Conservation (phyloP, 2,797 vertebrate genomes). For the Octomys mimax region DNA sequence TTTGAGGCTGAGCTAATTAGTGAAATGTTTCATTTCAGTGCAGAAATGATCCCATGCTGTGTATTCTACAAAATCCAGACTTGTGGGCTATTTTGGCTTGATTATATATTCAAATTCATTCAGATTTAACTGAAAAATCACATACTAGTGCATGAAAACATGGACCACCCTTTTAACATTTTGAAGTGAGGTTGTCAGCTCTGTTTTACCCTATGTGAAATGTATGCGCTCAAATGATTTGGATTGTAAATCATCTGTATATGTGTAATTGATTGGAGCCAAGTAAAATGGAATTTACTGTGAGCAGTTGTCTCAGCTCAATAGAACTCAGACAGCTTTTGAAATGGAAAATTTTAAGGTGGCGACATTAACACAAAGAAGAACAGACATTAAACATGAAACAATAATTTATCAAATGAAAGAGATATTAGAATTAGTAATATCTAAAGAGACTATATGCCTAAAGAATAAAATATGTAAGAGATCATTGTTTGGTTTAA, state of each 20-base stretch:
- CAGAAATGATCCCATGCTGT: conserved; percentile 80
- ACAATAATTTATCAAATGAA: conserved; percentile 53
- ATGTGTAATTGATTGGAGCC: conserved; percentile 78
- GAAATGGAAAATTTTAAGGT: conserved; percentile 71
- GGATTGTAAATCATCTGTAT: conserved; percentile 82
- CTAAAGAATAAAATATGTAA: conserved; percentile 21
- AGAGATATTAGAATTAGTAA: not conserved
- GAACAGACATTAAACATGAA: conserved; percentile 60
- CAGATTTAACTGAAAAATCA: conserved; percentile 79
- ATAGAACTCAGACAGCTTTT: conserved; percentile 72
- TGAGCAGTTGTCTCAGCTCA: conserved; percentile 66
- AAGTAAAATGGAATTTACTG: conserved; percentile 80
- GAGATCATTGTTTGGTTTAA: not conserved
- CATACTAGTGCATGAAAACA: conserved; percentile 83
- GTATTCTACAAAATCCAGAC: conserved; percentile 77
- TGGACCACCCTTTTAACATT: conserved; percentile 82
- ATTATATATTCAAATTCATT: conserved; percentile 86
- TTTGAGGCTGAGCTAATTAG: conserved; percentile 80
- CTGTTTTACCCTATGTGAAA: conserved; percentile 77
- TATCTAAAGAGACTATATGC: conserved; percentile 25
- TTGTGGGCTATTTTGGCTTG: conserved; percentile 69
- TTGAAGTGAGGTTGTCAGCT: conserved; percentile 82
- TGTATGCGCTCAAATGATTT: conserved; percentile 81
- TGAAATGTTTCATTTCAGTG: conserved; percentile 77
- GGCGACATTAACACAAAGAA: conserved; percentile 50